Evolutionary conservation across 2,113 vertebrate genomes (phyloP), one percentile per base, ranked within the genome.

Genomic region (Erythrolamprus reginae): DNA sequence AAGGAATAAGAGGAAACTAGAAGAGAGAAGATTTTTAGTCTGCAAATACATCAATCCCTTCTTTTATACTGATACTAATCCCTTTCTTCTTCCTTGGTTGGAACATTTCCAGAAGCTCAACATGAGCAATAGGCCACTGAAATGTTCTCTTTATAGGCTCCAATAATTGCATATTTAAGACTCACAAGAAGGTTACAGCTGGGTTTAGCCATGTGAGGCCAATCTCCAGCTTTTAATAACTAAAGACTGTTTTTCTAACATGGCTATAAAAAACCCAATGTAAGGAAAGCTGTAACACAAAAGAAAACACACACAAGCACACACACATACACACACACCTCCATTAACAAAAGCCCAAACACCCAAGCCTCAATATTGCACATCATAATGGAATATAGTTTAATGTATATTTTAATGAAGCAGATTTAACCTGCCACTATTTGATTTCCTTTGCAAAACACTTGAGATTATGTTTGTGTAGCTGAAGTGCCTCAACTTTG

Each of bases 161-260:
- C 53, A 90, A 82, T 90, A 90, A 90, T 87, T 86, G 89, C 90
- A 90, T 87, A 87, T 87, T 90, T 82, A 87, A 90, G 61, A 86
- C 48, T 53, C 50, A 77, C 50, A 53, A 77, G 84, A 51, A 90
- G 90, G 85, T 87, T 90, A 90, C 90, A 90, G 50, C 85, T 90
- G 85, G 51, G 65, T 82, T n/a, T 82, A 87, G 65, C 51, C 84
- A 87, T 17, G 65, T 82, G 85, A 87, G 51, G 51, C 90, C 51
- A 87, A 87, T 82, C 65, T 90, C 85, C 85, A 82, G 42, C 51
- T 90, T 82, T 42, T 87, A 56, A 90, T 56, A 90, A 45, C 90
- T 45, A 45, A 55, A 70, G 24, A 90, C 85, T 48, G 47, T 87
- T 90, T 65, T 87, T 82, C 28, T 65, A 56, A 17, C 47, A 28